A percentile compares a stretch with the other conserved stretches of the same genome.
phyloP scores from a whole-genome alignment of 2,113 vertebrate species.

The Riparia riparia region DNA sequence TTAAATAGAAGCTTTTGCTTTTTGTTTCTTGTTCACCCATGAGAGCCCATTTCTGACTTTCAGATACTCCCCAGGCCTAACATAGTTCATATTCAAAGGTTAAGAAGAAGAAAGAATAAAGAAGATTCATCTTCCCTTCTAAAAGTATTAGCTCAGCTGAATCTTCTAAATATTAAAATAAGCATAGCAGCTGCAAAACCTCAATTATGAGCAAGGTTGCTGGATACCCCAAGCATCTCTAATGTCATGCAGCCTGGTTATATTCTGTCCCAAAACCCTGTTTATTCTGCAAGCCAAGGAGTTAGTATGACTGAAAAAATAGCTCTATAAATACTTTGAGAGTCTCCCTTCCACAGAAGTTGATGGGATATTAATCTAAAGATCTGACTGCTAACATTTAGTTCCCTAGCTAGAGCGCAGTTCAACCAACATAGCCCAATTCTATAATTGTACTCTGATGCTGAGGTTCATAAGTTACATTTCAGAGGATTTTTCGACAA shows the following conservation, averaged over 20 bases:
- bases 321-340: not conserved
- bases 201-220: not conserved
- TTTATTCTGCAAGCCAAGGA: not conserved
- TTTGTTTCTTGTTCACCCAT: not conserved
- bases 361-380: not conserved
- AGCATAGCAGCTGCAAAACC: not conserved
- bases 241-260: not conserved
- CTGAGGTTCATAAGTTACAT: not conserved
- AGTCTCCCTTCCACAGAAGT: not conserved
- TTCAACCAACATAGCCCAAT: not conserved
- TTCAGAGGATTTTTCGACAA: not conserved
- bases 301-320: not conserved
- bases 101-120: not conserved
- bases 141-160: not conserved
- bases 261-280: not conserved
- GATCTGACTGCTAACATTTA: not conserved
- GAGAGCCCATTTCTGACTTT: not conserved
- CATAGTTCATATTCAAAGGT: not conserved
- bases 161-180: not conserved
- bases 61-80: not conserved
- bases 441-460: not conserved
- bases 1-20: not conserved
- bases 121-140: not conserved
- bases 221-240: not conserved
- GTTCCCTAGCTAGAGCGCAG: not conserved